Evolutionary conservation across 2,797 vertebrate species (phyloP).

Genomic region (Molossus alvarezi): DNA sequence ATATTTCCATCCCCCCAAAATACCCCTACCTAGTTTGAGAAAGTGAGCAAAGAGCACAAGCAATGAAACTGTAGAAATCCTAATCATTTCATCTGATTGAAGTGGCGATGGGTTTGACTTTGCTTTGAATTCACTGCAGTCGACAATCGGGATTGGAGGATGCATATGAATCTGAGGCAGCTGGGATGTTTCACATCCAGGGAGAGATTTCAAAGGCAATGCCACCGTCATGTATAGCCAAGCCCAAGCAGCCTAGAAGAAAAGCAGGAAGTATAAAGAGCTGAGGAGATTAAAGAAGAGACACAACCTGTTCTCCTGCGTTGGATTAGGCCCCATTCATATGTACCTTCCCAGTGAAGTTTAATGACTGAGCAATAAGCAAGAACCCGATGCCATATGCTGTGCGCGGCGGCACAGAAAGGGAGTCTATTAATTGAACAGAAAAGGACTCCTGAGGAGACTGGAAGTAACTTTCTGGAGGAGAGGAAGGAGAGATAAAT

Average conservation of each 20-base stretch:
- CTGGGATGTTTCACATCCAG: not conserved
- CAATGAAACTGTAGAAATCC: not conserved
- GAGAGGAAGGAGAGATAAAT: slow-evolving; percentile 14
- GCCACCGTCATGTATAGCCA: not conserved
- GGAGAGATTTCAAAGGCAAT: slow-evolving; percentile 1
- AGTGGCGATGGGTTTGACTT: not conserved
- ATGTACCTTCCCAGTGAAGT: not conserved
- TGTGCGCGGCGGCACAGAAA: not conserved
- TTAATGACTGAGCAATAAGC: not conserved
- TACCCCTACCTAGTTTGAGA: not conserved
- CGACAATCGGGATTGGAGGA: not conserved
- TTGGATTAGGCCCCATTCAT: not conserved
- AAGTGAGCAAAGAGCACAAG: slow-evolving; percentile 18
- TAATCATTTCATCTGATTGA: not conserved
- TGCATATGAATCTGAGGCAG: not conserved
- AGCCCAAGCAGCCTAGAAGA: not conserved
- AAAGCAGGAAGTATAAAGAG: not conserved
- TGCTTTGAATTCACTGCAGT: not conserved
- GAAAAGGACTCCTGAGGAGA: slow-evolving; percentile 1
- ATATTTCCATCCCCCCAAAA: slow-evolving; percentile 57
- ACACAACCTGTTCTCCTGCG: not conserved
- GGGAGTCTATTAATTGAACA: not conserved
- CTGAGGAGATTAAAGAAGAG: not conserved
- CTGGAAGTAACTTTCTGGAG: slow-evolving; percentile 25
- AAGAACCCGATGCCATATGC: not conserved